Percentiles rank a stretch among this genome's conserved stretches.
Conservation (phyloP, 2,797 vertebrate species). For the Ambastaia sidthimunki region DNA sequence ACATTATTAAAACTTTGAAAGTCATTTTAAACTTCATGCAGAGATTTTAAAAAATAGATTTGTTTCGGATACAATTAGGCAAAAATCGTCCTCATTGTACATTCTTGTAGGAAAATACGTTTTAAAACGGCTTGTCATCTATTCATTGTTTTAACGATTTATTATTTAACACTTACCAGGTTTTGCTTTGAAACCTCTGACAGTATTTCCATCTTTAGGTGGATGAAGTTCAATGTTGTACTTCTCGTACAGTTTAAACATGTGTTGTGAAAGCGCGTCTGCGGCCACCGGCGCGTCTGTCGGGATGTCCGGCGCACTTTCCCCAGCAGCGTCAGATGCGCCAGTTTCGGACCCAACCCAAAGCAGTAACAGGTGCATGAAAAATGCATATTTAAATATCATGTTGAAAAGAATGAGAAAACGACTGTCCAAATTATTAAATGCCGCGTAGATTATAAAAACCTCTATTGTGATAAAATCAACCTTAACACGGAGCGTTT, state of each 20-base stretch:
- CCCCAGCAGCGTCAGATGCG: slow-evolving; percentile 43
- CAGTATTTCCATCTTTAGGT: slow-evolving; percentile 87
- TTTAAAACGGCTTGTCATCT: neutral
- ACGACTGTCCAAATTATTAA: slow-evolving; percentile 44
- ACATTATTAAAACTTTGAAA: neutral
- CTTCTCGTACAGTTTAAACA: slow-evolving; percentile 91
- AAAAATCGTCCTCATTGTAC: neutral
- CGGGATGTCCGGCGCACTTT: slow-evolving; percentile 51
- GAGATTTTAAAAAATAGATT: too few relatives aligned
- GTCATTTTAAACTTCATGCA: neutral
- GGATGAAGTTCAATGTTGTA: slow-evolving; percentile 83
- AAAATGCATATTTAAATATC: slow-evolving; percentile 61
- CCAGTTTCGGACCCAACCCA: slow-evolving; percentile 44
- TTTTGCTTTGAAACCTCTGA: slow-evolving; percentile 86
- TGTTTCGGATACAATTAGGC: neutral
- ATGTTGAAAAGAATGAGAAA: slow-evolving; percentile 61
- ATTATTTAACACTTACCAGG: slow-evolving; percentile 79
- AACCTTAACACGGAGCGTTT: slow-evolving; percentile 1
- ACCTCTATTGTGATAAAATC: neutral
- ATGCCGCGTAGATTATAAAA: neutral
- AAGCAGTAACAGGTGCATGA: slow-evolving; percentile 67
- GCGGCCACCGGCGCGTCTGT: slow-evolving; percentile 61
- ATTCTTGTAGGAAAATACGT: too few relatives aligned
- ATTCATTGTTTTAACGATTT: neutral
- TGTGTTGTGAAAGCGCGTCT: slow-evolving; percentile 85